These are phyloP conservation scores for Endomychus coccineus DNA, from an alignment of 2,888 invertebrate species.

Conservation along the genomic window DNA sequence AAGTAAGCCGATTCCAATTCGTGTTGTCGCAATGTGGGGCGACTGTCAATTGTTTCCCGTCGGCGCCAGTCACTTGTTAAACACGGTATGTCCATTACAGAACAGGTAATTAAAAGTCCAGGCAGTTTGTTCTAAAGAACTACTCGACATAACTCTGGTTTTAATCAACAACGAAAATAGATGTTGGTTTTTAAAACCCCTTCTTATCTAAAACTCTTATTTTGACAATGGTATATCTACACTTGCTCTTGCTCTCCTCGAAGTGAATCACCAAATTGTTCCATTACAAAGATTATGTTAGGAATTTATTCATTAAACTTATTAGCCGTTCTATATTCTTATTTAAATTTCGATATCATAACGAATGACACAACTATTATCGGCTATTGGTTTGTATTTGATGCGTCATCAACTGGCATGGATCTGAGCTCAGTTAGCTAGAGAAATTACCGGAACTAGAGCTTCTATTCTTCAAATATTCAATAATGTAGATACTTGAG, in stretches of 20 bases:
- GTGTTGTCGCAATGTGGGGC: conserved; percentile 37
- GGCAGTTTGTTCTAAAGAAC: conserved; percentile 40
- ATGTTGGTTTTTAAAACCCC: conserved; percentile 27
- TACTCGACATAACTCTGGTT: conserved; percentile 41
- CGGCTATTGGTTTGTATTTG: too few species aligned
- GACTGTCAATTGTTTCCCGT: conserved; percentile 40
- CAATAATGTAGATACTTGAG: too few species aligned
- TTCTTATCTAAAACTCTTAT: conserved; percentile 2
- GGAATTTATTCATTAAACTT: too few species aligned
- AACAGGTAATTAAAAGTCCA: conserved; percentile 46
- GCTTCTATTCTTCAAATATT: too few species aligned
- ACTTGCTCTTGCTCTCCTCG: conserved; percentile 1
- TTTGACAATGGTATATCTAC: background rate
- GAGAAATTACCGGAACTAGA: too few species aligned
- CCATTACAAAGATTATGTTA: too few species aligned
- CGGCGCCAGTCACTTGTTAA: conserved; percentile 43
- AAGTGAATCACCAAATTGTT: too few species aligned
- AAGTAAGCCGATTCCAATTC: conserved; percentile 13
- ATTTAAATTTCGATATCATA: too few species aligned
- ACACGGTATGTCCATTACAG: conserved; percentile 47
- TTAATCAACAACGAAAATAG: conserved; percentile 37
- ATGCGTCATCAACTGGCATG: too few species aligned
- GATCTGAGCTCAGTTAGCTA: too few species aligned
- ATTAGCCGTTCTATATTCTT: too few species aligned
- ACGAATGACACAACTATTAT: too few species aligned